These are phyloP conservation scores for Sarcophilus harrisii DNA, from an alignment of 2,797 vertebrate genomes.

Conservation along the genomic window DNA sequence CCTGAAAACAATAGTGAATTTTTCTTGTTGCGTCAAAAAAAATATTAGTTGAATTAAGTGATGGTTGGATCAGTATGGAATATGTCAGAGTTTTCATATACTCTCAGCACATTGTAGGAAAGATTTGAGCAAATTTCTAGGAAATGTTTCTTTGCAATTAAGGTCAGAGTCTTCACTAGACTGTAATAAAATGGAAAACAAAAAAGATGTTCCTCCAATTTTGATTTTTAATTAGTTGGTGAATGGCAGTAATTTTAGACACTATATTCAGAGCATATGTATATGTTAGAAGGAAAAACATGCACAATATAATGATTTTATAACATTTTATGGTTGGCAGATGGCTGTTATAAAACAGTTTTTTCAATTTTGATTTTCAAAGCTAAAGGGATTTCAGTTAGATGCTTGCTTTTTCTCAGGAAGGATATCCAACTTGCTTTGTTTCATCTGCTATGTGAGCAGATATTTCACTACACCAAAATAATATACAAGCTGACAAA, in stretches of 20 bases:
- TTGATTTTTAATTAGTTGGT: slow-evolving; percentile 71
- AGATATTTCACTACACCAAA: slow-evolving; percentile 55
- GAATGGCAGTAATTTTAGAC: slow-evolving; percentile 66
- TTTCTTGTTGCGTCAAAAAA: slow-evolving; percentile 59
- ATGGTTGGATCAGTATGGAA: slow-evolving; percentile 54
- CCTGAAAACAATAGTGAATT: slow-evolving; percentile 59
- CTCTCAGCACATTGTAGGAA: slow-evolving; percentile 59
- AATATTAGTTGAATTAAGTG: slow-evolving; percentile 69
- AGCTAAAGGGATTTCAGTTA: slow-evolving; percentile 16
- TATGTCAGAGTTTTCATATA: slow-evolving; percentile 72
- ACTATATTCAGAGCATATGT: slow-evolving; percentile 54
- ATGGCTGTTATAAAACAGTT: slow-evolving; percentile 58
- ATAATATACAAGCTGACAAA: slow-evolving; percentile 67
- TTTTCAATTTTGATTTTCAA: slow-evolving; percentile 69
- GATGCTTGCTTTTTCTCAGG: slow-evolving; percentile 75
- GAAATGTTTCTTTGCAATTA: slow-evolving; percentile 60
- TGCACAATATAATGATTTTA: slow-evolving; percentile 61
- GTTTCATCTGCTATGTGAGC: slow-evolving; percentile 68
- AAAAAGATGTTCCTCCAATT: slow-evolving; percentile 71
- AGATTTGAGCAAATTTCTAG: slow-evolving; percentile 68
- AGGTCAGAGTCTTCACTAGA: slow-evolving; percentile 72
- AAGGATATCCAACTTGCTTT: slow-evolving; percentile 68
- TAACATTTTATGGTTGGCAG: slow-evolving; percentile 67
- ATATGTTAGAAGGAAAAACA: slow-evolving; percentile 57
- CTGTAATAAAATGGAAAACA: slow-evolving; percentile 53